Conservation (phyloP, 2,888 invertebrate genomes). For the Drosophila paracracens region DNA sequence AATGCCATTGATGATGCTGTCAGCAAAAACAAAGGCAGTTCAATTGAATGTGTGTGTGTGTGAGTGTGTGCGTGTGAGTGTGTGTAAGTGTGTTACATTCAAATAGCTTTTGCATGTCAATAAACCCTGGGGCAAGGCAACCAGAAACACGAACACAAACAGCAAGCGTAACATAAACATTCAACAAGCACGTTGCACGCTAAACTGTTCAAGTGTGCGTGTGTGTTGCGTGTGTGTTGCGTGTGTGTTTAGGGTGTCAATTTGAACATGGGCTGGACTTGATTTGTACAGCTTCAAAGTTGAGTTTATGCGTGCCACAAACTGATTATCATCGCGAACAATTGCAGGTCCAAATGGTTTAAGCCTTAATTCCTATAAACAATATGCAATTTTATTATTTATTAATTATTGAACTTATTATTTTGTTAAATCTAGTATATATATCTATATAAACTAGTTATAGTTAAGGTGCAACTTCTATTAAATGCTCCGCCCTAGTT, state of each 20-base stretch:
- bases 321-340: background rate
- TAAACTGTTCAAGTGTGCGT: slow-evolving; percentile 7
- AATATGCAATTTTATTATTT: background rate
- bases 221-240: background rate
- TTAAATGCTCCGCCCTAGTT: slow-evolving; percentile 25
- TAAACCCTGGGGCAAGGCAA: slow-evolving; percentile 39
- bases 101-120: slow-evolving; percentile 37
- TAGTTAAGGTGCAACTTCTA: slow-evolving; percentile 5
- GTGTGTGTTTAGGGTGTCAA: background rate
- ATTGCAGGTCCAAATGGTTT: background rate
- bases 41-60: background rate
- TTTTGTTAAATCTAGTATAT: background rate
- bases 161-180: slow-evolving; percentile 18
- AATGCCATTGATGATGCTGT: background rate
- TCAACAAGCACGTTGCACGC: slow-evolving; percentile 26
- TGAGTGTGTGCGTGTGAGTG: background rate
- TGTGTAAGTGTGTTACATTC: background rate
- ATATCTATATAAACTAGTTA: background rate
- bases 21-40: background rate
- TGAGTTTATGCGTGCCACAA: background rate
- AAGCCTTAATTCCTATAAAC: background rate
- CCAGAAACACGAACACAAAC: slow-evolving; percentile 10
- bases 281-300: background rate
- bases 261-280: slow-evolving; percentile 7
- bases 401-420: background rate